Evolutionary conservation across 2,888 invertebrate genomes (phyloP), one percentile per base, ranked within the genome.

Genomic region (Oscheius sp.): DNA sequence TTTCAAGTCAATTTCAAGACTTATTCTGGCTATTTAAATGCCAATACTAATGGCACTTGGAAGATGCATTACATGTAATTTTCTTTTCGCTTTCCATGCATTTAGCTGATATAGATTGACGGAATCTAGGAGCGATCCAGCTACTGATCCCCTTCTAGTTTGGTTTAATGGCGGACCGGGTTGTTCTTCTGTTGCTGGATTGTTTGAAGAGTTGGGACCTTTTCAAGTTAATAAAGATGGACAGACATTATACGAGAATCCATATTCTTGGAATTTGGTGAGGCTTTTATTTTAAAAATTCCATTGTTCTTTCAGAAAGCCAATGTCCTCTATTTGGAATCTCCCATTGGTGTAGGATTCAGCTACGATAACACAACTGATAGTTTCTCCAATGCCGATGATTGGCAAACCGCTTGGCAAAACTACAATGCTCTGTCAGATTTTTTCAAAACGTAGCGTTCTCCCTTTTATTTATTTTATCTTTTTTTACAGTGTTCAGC

Each of bases 301-400:
- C 12, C 37, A 37, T 12, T 8, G 8, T 37, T 37, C 23, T 48
- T 80, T 39, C 64, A 89, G 88, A 78, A 87, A 27, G 88, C 89
- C 25, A 90, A 89, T 78, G 88, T 89, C 67, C 73, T 89, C 46
- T 89, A 87, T 72, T 69, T 90, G 69, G 90, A 90, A 79, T 87
- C 89, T 2, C 90, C 90, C 27, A 81, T 84, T 58, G 84, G 84
- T 27, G 82, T 82, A 33, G 84, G 84, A 17, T 84, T 79, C 58
- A 84, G 89, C 87, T 84, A 82, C 69, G 72, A 74, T 53, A 80
- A 72, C 0, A 65, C 53, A 2, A 65, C 52, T 17, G 70, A 71
- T 12, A 65, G 68, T 23, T 74, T 58, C 69, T 70, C 69, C 63
- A 39, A 55, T 6, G 82, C 79, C 29, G 75, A 78, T 37, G 83